Percentiles rank a stretch among this genome's conserved stretches.
Conservation (phyloP, 2,797 vertebrate genomes). For the Typhlichthys eigenmanni region DNA sequence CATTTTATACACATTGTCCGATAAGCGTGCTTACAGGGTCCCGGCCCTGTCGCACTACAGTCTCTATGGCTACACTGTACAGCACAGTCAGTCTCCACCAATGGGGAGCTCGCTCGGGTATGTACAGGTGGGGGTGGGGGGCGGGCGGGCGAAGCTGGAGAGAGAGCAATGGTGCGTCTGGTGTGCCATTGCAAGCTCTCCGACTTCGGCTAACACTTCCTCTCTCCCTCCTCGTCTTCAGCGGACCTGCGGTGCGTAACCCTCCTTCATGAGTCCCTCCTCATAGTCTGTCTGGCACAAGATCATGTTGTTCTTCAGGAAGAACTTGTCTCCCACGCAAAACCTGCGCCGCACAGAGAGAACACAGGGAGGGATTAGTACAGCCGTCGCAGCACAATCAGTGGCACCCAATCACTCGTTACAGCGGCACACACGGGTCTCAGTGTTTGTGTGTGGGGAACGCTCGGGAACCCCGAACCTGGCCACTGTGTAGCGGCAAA, state of each 20-base stretch:
- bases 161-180: constrained; percentile 73
- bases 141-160: constrained; percentile 69
- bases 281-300: constrained; percentile 95
- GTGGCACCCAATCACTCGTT: too few relatives aligned
- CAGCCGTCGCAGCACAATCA: constrained; percentile 24
- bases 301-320: constrained; percentile 97
- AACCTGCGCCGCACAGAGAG: constrained; percentile 78
- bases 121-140: constrained; percentile 84
- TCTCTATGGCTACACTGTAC: constrained; percentile 89
- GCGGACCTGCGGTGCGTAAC: constrained; percentile 94
- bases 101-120: constrained; percentile 74
- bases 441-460: too few relatives aligned
- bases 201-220: constrained; percentile 62
- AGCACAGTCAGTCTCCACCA: constrained; percentile 74
- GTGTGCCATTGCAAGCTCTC: constrained; percentile 80
- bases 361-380: constrained; percentile 7
- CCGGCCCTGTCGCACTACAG: constrained; percentile 62
- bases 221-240: constrained; percentile 71
- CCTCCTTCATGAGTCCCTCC: constrained; percentile 86
- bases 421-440: too few relatives aligned
- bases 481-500: too few relatives aligned
- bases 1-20: constrained; percentile 22
- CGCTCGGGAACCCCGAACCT: too few relatives aligned
- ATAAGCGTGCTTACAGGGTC: constrained; percentile 25
- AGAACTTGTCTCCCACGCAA: constrained; percentile 95